These are phyloP conservation scores for Cebidichthys violaceus DNA, from an alignment of 2,113 vertebrate species.

Conservation along the genomic window DNA sequence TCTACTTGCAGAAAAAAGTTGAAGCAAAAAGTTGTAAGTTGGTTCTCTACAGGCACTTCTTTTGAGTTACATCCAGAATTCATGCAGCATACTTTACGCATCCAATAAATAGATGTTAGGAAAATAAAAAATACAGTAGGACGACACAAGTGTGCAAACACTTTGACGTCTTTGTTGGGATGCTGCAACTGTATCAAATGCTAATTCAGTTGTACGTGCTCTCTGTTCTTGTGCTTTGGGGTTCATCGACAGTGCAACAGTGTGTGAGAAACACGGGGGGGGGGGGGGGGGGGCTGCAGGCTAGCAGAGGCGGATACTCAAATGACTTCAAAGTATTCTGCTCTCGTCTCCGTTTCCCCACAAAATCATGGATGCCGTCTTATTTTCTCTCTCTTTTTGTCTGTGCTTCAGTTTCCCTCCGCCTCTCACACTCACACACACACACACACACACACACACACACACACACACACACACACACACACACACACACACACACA, in stretches of 20 bases:
- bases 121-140: background rate
- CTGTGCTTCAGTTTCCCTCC: background rate
- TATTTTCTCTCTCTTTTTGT: background rate
- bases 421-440: no score
- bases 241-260: conserved; percentile 28
- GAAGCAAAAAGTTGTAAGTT: background rate
- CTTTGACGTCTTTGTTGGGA: conserved; percentile 43
- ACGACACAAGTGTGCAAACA: background rate
- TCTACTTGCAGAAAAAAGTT: no score
- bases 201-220: conserved; percentile 20
- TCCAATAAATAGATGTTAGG: background rate
- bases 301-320: background rate
- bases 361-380: background rate
- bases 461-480: no score
- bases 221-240: conserved; percentile 2
- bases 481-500: no score
- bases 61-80: background rate
- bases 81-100: background rate
- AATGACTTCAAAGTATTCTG: conserved; percentile 1
- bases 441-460: no score
- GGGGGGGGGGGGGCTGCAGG: background rate
- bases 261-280: background rate
- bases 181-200: conserved; percentile 39
- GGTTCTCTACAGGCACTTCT: no score
- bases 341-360: background rate